phyloP scores from a whole-genome alignment of 2,113 vertebrate species.

The Tonatia bakeri region DNA sequence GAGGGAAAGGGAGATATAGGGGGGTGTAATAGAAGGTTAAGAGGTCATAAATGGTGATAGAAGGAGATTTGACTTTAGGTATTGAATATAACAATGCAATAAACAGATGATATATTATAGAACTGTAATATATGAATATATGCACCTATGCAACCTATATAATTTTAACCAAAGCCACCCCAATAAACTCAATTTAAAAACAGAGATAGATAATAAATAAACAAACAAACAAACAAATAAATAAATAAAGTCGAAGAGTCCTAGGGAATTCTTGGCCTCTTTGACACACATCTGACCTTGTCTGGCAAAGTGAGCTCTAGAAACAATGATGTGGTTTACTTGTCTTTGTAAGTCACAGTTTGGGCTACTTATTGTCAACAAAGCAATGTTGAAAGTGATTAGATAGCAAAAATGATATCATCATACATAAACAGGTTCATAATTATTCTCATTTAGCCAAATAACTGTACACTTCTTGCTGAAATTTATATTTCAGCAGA shows the following conservation, averaged over 20 bases:
- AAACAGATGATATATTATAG: neutral
- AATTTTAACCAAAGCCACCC: neutral
- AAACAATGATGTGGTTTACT: neutral
- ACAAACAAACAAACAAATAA: neutral
- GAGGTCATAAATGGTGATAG: neutral
- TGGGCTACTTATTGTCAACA: neutral
- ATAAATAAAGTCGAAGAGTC: neutral
- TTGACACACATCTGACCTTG: neutral
- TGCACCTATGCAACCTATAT: neutral
- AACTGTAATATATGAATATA: neutral
- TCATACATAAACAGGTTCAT: neutral
- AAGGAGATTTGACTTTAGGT: too few relatives aligned
- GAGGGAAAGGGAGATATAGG: neutral
- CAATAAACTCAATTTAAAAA: neutral
- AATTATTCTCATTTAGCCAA: constrained; percentile 40
- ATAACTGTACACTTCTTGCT: neutral
- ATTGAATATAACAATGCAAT: too few relatives aligned
- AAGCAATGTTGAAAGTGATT: constrained; percentile 17
- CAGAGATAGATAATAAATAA: neutral
- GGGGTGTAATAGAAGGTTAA: neutral
- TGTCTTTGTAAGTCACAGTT: neutral
- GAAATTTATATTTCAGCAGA: constrained; percentile 48
- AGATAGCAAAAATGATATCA: neutral
- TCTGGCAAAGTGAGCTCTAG: neutral
- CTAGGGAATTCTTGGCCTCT: neutral